Evolutionary conservation across 1,140 invertebrate species (phyloP).

Genomic region (Thalassaphorura encarpata): DNA sequence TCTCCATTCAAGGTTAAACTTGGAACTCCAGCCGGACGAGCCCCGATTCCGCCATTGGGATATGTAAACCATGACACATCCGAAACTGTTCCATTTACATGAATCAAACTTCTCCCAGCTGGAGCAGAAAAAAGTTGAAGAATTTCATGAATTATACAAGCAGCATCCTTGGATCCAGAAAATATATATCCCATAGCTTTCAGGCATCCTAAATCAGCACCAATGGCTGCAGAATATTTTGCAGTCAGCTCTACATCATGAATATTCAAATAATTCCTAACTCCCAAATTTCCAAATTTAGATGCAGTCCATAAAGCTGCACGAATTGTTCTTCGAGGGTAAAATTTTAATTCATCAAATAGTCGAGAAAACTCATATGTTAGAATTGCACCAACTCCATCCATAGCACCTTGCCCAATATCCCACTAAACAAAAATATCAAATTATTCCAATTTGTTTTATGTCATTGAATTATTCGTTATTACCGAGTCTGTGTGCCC

Average conservation of each 20-base stretch:
- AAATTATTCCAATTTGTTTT: too few species aligned
- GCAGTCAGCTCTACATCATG: slow-evolving; percentile 36
- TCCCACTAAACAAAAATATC: too few species aligned
- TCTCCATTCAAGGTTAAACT: slow-evolving; percentile 35
- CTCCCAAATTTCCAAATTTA: slow-evolving; percentile 40
- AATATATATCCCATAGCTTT: slow-evolving; percentile 40
- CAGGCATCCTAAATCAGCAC: slow-evolving; percentile 48
- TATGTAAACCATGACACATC: slow-evolving; percentile 29
- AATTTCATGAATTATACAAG: slow-evolving; percentile 53
- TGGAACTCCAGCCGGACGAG: slow-evolving; percentile 35
- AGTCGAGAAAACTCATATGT: slow-evolving; percentile 41
- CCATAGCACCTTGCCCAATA: slow-evolving; percentile 40
- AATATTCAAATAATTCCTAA: slow-evolving; percentile 36
- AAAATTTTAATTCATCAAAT: slow-evolving; percentile 38
- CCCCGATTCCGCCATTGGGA: slow-evolving; percentile 1
- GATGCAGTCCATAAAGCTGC: slow-evolving; percentile 45
- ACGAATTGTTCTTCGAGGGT: slow-evolving; percentile 42
- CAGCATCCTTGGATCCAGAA: slow-evolving; percentile 45
- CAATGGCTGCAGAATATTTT: slow-evolving; percentile 40
- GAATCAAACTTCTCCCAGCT: slow-evolving; percentile 19
- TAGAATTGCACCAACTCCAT: slow-evolving; percentile 40
- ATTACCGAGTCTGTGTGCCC: slow-evolving; percentile 50
- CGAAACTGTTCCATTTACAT: slow-evolving; percentile 21
- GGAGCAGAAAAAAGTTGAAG: slow-evolving; percentile 37
- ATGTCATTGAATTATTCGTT: slow-evolving; percentile 48